These are phyloP conservation scores for Prochilodus magdalenae DNA, from an alignment of 2,113 vertebrate genomes.

Conservation along the genomic window DNA sequence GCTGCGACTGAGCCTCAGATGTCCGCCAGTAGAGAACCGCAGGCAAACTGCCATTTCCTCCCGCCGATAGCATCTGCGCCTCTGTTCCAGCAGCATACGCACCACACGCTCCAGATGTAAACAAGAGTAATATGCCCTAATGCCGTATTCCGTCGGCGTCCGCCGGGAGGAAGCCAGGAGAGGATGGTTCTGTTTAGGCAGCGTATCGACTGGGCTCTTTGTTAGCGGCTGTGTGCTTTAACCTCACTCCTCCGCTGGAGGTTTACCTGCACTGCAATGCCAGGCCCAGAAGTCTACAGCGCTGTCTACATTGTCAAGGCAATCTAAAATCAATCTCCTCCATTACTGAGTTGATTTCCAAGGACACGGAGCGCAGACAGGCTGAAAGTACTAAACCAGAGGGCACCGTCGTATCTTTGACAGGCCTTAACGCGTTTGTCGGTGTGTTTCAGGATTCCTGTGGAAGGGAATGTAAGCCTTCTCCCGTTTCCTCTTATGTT, in stretches of 20 bases:
- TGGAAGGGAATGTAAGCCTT: not conserved
- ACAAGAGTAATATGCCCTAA: slow-evolving; percentile 25
- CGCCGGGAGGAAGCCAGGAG: not conserved
- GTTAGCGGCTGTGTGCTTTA: not conserved
- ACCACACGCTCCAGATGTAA: not conserved
- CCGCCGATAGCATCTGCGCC: not conserved
- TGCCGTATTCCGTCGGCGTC: not conserved
- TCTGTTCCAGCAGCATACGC: slow-evolving; percentile 14
- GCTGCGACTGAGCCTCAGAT: not conserved
- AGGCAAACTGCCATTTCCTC: slow-evolving; percentile 37
- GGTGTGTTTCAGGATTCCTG: not conserved
- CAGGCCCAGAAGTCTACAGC: slow-evolving; percentile 18
- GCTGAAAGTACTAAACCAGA: not conserved
- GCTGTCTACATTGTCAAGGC: slow-evolving; percentile 41
- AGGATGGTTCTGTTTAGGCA: not conserved
- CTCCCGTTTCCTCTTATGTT: not conserved
- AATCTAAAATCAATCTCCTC: slow-evolving; percentile 54
- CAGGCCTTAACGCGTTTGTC: not conserved
- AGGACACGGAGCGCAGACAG: slow-evolving; percentile 24
- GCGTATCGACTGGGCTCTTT: not conserved
- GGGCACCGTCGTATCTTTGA: not conserved
- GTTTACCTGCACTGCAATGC: not conserved
- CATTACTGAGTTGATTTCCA: slow-evolving; percentile 41
- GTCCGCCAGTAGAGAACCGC: not conserved
- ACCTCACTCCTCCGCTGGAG: not conserved